Evolutionary conservation across 2,797 vertebrate species (phyloP), one percentile per base, ranked within the genome.

Genomic region (Chelmon rostratus): DNA sequence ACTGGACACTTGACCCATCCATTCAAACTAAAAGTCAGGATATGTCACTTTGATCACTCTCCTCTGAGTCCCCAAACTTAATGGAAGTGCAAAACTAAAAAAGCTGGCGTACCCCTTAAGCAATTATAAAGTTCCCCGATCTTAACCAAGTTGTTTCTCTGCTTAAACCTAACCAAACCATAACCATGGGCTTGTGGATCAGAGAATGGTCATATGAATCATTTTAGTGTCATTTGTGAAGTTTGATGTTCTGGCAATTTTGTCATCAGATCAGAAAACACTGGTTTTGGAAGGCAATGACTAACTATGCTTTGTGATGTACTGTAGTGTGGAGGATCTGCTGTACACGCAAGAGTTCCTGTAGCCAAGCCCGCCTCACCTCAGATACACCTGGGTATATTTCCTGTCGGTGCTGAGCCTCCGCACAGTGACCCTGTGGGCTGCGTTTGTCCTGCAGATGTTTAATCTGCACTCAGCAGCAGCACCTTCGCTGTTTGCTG

Each of bases 391-490:
- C 77, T 62, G 56, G 68, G 47, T 49, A 15, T 50, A 25, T 56
- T 83, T 85, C 47, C 25, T 69, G 72, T 80, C 61, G 31, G 63
- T 37, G 61, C 37, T 59, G 9, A 59, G 47, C 49, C 15, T 44
- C 35, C 16, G 80, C 52, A 6, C 68, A 49, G 57, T 61, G 64
- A 86, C 72, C 73, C 66, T 61, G 70, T 59, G 75, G 78, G 53
- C 68, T 85, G 68, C 67, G 68, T 91, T 91, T 84, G 69, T 79
- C 80, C 68, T 70, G 73, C 76, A 88, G 78, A 86, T 90, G 87
- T 91, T 91, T 88, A 78, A 91, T 84, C 73, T 81, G 74, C 21
- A 67, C 86, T 85, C 79, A 54, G 70, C 67, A 57, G 82, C 78
- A 77, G 80, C 89, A 89, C 82, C 79, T 76, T 75, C 33, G 63